These are phyloP conservation scores for Microcebus murinus DNA, from an alignment of 2,113 vertebrate species.

Conservation along the genomic window DNA sequence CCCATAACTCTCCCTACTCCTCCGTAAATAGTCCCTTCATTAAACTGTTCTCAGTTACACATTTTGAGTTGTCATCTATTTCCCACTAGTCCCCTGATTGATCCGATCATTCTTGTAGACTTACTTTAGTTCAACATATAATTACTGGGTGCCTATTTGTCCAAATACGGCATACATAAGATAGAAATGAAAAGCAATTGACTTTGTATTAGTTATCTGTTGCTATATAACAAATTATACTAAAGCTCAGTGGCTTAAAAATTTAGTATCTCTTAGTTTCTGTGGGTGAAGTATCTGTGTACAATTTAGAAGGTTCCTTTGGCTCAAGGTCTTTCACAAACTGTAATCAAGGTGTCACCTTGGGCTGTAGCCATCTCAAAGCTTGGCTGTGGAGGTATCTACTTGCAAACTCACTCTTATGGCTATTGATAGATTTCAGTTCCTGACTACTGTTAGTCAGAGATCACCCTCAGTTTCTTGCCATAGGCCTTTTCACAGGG, in stretches of 20 bases:
- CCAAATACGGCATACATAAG: background rate
- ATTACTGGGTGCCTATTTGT: background rate
- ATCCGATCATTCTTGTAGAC: background rate
- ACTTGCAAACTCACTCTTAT: background rate
- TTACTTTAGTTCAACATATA: background rate
- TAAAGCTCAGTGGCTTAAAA: background rate
- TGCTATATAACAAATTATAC: background rate
- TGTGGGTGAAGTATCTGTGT: background rate
- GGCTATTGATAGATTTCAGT: background rate
- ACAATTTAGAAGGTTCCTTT: background rate
- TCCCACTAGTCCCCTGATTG: background rate
- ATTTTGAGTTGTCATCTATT: background rate
- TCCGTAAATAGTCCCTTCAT: background rate
- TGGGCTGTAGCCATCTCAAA: background rate
- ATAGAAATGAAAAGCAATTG: background rate
- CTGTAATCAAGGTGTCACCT: background rate
- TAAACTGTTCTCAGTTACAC: background rate
- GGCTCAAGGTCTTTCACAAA: background rate
- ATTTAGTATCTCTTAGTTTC: background rate
- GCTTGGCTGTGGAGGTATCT: background rate
- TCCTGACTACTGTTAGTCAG: background rate
- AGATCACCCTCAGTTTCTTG: background rate
- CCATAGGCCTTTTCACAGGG: background rate
- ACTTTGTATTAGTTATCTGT: background rate
- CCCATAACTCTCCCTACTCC: background rate